phyloP scores from a whole-genome alignment of 2,888 invertebrate genomes.

The Molanna angustata region DNA sequence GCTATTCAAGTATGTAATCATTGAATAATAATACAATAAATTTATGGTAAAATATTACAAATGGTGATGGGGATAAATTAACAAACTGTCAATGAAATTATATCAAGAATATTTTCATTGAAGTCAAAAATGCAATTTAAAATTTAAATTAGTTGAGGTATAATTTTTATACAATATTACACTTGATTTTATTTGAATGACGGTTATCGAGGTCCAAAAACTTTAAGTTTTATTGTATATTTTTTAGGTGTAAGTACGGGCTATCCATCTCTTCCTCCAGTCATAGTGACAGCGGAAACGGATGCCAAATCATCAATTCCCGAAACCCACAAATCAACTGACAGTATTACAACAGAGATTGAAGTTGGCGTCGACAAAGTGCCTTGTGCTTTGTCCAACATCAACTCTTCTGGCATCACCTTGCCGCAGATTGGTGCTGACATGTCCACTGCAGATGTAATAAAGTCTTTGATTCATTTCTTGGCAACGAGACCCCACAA shows the following conservation, averaged over 20 bases:
- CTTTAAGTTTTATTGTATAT: not conserved
- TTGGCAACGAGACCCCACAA: constrained; percentile 72
- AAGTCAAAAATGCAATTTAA: too few relatives aligned
- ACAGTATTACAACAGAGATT: constrained; percentile 14
- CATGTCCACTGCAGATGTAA: constrained; percentile 76
- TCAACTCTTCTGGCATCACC: constrained; percentile 33
- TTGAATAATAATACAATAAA: too few relatives aligned
- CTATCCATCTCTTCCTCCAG: constrained; percentile 51
- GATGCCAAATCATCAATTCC: constrained; percentile 1
- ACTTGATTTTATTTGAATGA: too few relatives aligned
- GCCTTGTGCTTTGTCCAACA: not conserved
- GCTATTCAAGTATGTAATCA: too few relatives aligned
- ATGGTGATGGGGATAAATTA: too few relatives aligned
- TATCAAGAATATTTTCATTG: too few relatives aligned
- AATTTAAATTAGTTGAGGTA: too few relatives aligned
- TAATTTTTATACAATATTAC: too few relatives aligned
- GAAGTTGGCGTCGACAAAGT: constrained; percentile 4
- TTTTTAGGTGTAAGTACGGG: constrained; percentile 41
- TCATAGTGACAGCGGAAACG: constrained; percentile 55
- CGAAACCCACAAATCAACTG: not conserved
- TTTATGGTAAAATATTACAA: too few relatives aligned
- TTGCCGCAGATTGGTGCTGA: constrained; percentile 60
- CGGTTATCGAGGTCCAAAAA: too few relatives aligned
- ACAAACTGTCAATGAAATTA: too few relatives aligned
- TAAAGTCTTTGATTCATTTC: constrained; percentile 88